Percentiles rank a stretch among this genome's conserved stretches.
These are phyloP conservation scores for Ptychochromis oligacanthus DNA, from an alignment of 2,113 vertebrate species.

Conservation along the genomic window DNA sequence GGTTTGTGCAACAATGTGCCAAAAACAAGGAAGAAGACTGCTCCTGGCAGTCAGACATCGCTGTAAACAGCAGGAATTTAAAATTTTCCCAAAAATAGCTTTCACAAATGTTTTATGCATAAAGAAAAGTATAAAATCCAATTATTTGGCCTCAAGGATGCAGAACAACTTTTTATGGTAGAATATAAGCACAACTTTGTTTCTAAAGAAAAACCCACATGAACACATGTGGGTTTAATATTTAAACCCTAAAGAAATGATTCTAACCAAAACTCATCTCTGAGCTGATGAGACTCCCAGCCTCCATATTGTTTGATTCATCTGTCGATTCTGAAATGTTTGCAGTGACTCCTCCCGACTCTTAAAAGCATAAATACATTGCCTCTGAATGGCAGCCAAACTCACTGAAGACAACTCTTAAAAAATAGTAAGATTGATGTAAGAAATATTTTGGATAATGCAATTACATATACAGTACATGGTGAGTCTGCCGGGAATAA, in stretches of 20 bases:
- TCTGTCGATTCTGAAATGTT: not conserved
- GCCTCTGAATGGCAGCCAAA: not conserved
- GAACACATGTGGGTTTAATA: not conserved
- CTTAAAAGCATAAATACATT: not conserved
- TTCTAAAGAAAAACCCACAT: not conserved
- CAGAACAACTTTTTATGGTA: not conserved
- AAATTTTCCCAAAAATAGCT: not conserved
- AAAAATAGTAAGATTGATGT: not conserved
- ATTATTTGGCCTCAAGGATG: not conserved
- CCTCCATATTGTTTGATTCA: not conserved
- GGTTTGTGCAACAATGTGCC: not conserved
- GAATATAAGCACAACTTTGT: not conserved
- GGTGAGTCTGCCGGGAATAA: not conserved
- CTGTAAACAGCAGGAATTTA: not conserved
- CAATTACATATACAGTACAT: not conserved
- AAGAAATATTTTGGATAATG: constrained; percentile 2
- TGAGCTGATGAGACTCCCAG: not conserved
- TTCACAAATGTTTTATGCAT: not conserved
- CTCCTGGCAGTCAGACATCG: not conserved
- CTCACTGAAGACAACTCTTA: not conserved
- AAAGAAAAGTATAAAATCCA: not conserved
- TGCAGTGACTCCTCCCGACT: not conserved
- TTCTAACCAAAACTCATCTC: not conserved
- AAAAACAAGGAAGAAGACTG: not conserved
- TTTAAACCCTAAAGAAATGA: not conserved